These are phyloP conservation scores for Archocentrus centrarchus DNA, from an alignment of 2,113 vertebrate genomes.

Conservation along the genomic window DNA sequence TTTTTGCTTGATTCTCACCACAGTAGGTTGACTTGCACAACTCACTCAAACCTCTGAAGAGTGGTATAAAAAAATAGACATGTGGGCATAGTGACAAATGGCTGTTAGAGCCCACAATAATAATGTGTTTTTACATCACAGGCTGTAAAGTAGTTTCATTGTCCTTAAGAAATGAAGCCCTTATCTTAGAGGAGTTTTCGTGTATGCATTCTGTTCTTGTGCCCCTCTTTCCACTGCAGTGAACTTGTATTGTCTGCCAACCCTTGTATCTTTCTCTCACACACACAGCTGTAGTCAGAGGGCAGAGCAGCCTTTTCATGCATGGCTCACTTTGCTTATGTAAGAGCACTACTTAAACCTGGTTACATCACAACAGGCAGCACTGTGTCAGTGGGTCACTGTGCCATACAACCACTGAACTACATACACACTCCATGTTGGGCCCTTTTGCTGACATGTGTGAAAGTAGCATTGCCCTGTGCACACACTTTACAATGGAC, in stretches of 20 bases:
- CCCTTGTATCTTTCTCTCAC: constrained; percentile 40
- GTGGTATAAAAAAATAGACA: constrained; percentile 1
- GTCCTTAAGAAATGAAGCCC: constrained; percentile 36
- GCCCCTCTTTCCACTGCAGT: constrained; percentile 52
- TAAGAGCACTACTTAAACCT: constrained; percentile 77
- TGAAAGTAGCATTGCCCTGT: constrained; percentile 9
- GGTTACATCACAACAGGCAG: constrained; percentile 76
- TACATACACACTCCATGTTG: constrained; percentile 37
- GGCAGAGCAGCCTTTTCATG: constrained; percentile 72
- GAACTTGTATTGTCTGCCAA: constrained; percentile 62
- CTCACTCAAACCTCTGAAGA: not conserved
- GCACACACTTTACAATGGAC: not conserved
- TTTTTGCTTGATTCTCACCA: too few relatives aligned
- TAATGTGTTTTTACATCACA: constrained; percentile 14
- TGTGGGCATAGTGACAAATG: constrained; percentile 12
- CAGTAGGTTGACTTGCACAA: not conserved
- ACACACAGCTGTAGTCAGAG: constrained; percentile 65
- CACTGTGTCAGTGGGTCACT: constrained; percentile 82
- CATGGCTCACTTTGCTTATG: constrained; percentile 77
- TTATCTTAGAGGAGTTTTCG: constrained; percentile 41
- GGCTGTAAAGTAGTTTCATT: constrained; percentile 42
- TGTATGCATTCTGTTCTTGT: constrained; percentile 48
- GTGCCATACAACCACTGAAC: constrained; percentile 60
- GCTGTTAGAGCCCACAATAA: constrained; percentile 15
- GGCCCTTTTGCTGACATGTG: constrained; percentile 31